These are phyloP conservation scores for Sorex araneus DNA, from an alignment of 2,113 vertebrate species.

Conservation along the genomic window DNA sequence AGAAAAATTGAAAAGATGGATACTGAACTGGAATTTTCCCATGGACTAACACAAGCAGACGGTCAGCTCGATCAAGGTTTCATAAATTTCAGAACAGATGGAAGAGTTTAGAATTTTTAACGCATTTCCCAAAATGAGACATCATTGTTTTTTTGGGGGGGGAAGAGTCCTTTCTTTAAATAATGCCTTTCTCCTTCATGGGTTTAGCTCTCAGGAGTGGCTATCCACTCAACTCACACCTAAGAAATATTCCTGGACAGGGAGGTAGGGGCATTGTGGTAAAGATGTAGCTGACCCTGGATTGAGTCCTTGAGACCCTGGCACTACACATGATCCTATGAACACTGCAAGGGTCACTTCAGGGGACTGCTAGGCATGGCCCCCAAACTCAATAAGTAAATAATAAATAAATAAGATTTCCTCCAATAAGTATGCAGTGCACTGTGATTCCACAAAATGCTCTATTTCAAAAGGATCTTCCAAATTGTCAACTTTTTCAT, in stretches of 20 bases:
- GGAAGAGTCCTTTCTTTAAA: constrained; percentile 38
- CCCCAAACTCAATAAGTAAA: no score
- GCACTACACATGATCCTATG: no score
- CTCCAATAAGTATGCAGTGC: not conserved
- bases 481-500: not conserved
- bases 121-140: not conserved
- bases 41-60: not conserved
- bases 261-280: no score
- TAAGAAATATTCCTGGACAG: not conserved
- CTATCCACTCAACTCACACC: not conserved
- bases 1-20: not conserved
- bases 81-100: constrained; percentile 34
- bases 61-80: not conserved
- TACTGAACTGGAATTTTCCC: not conserved
- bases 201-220: not conserved
- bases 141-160: not conserved
- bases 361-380: no score
- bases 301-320: no score
- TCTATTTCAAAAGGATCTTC: not conserved
- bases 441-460: not conserved
- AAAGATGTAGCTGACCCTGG: no score
- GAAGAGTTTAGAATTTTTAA: constrained; percentile 13
- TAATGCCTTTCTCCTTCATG: not conserved
- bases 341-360: no score
- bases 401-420: not conserved